A percentile compares a stretch with the other conserved stretches of the same genome.
phyloP scores from a whole-genome alignment of 2,113 vertebrate genomes.

The Etheostoma cragini region DNA sequence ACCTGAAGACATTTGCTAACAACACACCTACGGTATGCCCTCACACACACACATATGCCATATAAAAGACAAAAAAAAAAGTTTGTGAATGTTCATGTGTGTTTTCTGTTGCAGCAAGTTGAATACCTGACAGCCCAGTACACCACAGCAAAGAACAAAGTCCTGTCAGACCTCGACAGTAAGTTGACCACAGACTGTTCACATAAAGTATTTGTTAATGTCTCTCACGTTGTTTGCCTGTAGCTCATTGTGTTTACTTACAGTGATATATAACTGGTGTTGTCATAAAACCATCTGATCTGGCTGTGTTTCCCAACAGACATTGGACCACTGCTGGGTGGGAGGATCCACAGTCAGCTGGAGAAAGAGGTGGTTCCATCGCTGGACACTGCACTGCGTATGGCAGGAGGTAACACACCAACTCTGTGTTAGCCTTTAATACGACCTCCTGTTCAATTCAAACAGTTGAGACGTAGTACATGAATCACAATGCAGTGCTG shows the following conservation, averaged over 20 bases:
- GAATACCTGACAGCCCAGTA: constrained; percentile 90
- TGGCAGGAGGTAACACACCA: constrained; percentile 88
- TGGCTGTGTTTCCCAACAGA: constrained; percentile 77
- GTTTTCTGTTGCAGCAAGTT: constrained; percentile 88
- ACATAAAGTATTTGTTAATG: neutral
- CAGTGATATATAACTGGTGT: neutral
- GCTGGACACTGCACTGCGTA: constrained; percentile 86
- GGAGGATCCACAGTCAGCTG: constrained; percentile 86
- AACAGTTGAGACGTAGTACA: neutral
- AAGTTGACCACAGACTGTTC: constrained; percentile 74
- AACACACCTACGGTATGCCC: constrained; percentile 88
- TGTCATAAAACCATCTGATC: neutral
- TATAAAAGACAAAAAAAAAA: neutral
- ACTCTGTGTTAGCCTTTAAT: neutral
- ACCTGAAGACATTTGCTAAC: constrained; percentile 89
- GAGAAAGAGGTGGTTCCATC: constrained; percentile 88
- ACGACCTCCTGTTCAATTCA: neutral
- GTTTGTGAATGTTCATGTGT: constrained; percentile 28
- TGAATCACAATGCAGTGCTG: neutral
- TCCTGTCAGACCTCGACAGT: constrained; percentile 92
- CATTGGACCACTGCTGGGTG: constrained; percentile 88
- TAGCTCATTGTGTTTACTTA: neutral
- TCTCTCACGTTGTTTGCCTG: constrained; percentile 1
- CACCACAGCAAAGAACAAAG: constrained; percentile 90
- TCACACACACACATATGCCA: neutral